Evolutionary conservation across 2,888 invertebrate genomes (phyloP).

Genomic region (Drosophila aldrichi): DNA sequence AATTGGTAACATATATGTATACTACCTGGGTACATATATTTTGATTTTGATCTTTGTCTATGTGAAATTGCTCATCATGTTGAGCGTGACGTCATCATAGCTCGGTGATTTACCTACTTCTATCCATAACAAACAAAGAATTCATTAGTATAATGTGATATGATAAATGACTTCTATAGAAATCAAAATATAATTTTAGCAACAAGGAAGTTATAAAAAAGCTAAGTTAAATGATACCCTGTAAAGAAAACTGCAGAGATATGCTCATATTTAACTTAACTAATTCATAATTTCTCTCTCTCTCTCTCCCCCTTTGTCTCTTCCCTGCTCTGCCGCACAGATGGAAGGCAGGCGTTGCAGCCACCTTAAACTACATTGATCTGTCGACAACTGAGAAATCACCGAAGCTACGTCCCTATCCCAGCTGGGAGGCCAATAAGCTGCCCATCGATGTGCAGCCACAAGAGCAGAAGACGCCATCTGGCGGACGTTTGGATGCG

Average conservation of each 20-base stretch:
- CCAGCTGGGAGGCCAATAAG: conserved; percentile 91
- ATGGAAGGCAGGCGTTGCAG: conserved; percentile 90
- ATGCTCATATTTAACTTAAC: background rate
- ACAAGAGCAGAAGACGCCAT: conserved; percentile 68
- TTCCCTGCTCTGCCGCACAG: conserved; percentile 67
- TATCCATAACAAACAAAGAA: background rate
- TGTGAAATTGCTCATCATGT: conserved; percentile 5
- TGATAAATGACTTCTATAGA: background rate
- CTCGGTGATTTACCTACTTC: conserved; percentile 38
- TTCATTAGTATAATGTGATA: background rate
- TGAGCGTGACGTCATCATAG: conserved; percentile 52
- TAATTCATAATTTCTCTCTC: background rate
- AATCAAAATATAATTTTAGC: background rate
- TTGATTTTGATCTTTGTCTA: conserved; percentile 1
- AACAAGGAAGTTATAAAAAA: background rate
- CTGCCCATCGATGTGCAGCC: conserved; percentile 88
- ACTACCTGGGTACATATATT: background rate
- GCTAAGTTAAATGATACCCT: background rate
- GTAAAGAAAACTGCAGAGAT: background rate
- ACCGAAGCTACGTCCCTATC: conserved; percentile 90
- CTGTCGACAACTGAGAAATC: conserved; percentile 88
- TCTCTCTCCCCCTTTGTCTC: background rate
- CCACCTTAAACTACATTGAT: conserved; percentile 89
- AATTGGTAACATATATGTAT: background rate
- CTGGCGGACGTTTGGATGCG: conserved; percentile 82